Evolutionary conservation across 2,888 invertebrate species (phyloP), one percentile per base, ranked within the genome.

Genomic region (Apamea sordens): DNA sequence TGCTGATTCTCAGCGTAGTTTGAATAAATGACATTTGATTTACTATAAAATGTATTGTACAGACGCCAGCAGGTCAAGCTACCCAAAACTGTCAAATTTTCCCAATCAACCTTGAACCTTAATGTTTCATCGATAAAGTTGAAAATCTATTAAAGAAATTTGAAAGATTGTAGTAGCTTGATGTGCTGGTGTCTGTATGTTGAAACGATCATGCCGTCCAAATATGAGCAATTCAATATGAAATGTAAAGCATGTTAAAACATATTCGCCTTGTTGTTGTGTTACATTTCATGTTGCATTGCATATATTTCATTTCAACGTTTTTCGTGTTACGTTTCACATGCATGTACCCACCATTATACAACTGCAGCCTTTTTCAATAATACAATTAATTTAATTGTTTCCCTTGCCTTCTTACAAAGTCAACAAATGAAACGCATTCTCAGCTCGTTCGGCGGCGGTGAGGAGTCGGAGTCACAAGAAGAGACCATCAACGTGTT

Each of bases 401-500:
- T 59, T 73, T 82, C 61, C 68, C 68, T 77, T 79, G 79, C 71
- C 70, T 53, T 56, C 68, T 41, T 56, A 53, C 56, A 44, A 83
- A 85, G 85, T 83, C 76, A 83, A 85, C 83, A 83, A 83, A 83
- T 83, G 86, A 82, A 76, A 73, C 86, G 73, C 80, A 61, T 81
- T 61, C 70, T 53, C 88, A 97, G 98, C 93, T 97, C 97, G 1
- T 97, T 97, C 92, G 95, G 96, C 61, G 96, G 97, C 53, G 96
- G 96, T 64, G 96, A 96, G 5, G 95, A 97, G n/a, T 97, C 97
- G 53, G 98, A 98, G 63, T 96, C 97, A 6, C 96, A 97, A 67
- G 97, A 98, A 73, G 98, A 99, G 89, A 98, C 98, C 47, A 98
- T 99, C 79, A 99, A 99, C 95, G 99, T 99, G 83, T 99, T 99